Conservation (phyloP, 2,888 invertebrate genomes). For the Melanotus villosus region DNA sequence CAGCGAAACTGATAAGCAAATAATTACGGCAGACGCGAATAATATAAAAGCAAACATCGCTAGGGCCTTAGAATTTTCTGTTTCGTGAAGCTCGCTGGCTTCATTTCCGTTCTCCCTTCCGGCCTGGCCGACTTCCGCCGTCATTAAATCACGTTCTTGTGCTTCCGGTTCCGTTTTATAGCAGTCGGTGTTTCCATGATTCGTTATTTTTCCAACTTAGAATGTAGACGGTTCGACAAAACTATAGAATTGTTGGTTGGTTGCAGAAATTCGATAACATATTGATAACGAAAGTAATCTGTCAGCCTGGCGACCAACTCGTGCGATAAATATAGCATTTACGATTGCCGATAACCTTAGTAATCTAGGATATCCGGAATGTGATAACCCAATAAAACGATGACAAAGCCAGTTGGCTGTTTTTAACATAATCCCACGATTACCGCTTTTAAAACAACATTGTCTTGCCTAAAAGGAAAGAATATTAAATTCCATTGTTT, state of each 20-base stretch:
- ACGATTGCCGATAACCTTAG: conserved; percentile 42
- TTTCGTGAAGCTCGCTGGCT: conserved; percentile 42
- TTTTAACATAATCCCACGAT: conserved; percentile 40
- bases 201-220: conserved; percentile 28
- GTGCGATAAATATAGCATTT: conserved; percentile 29
- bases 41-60: conserved; percentile 33
- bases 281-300: conserved; percentile 17
- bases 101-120: conserved; percentile 49
- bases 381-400: conserved; percentile 47
- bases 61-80: conserved; percentile 42
- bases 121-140: conserved; percentile 47
- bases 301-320: conserved; percentile 30
- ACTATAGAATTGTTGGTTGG: conserved; percentile 2
- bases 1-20: conserved; percentile 28
- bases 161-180: conserved; percentile 48
- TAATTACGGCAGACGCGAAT: conserved; percentile 17
- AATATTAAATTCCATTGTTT: conserved; percentile 38
- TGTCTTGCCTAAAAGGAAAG: conserved; percentile 33
- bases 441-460: conserved; percentile 27
- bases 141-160: conserved; percentile 50
- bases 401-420: conserved; percentile 34
- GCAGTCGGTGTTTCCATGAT: conserved; percentile 31
- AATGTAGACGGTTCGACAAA: background rate
- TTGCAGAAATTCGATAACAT: conserved; percentile 4
- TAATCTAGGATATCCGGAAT: conserved; percentile 53